Evolutionary conservation across 1,140 invertebrate genomes (phyloP).

Genomic region (Lepidurus apus): DNA sequence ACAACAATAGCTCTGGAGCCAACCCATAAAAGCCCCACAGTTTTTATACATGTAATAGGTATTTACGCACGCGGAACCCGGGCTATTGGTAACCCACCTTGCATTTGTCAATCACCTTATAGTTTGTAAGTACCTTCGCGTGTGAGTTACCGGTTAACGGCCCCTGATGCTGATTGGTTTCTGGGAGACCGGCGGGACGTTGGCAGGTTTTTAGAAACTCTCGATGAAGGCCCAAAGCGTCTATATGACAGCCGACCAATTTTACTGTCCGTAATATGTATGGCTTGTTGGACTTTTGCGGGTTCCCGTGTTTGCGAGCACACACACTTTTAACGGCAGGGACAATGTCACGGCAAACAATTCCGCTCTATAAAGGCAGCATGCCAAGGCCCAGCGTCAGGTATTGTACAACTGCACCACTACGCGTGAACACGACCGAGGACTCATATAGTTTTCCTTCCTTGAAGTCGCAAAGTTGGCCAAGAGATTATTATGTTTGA

Average conservation of each 20-base stretch:
- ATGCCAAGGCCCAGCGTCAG: constrained; percentile 5
- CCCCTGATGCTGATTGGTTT: constrained; percentile 2
- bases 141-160: background rate
- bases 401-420: background rate
- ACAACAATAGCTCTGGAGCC: too few relatives aligned
- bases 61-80: too few relatives aligned
- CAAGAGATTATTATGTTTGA: background rate
- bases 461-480: background rate
- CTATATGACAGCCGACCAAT: background rate
- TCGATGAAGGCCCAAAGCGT: background rate
- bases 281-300: background rate
- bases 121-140: background rate
- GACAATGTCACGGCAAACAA: constrained; percentile 19
- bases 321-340: background rate
- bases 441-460: background rate
- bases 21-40: too few relatives aligned
- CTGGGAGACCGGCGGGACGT: background rate
- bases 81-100: too few relatives aligned
- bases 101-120: too few relatives aligned
- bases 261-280: background rate
- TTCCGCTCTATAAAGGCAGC: constrained; percentile 1
- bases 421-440: background rate
- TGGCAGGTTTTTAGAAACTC: background rate
- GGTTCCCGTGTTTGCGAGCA: background rate
- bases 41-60: too few relatives aligned